Evolutionary conservation across 2,888 invertebrate genomes (phyloP), one percentile per base, ranked within the genome.

Genomic region (Temnothorax rugatulus): DNA sequence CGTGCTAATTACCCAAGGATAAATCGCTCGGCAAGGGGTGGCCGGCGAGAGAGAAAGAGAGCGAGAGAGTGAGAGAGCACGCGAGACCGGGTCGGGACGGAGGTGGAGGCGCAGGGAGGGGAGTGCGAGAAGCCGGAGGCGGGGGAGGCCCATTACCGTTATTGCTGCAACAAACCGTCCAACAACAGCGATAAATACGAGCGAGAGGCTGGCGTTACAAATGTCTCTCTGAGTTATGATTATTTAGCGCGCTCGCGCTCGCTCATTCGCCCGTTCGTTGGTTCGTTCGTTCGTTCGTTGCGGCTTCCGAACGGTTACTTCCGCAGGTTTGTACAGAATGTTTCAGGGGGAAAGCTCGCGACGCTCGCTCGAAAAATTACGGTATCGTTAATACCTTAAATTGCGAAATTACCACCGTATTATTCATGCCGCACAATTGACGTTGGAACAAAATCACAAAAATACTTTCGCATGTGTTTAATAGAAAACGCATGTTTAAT

Each of bases 1-100:
- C 92, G 92, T 92, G 92, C 94, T 95, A 95, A 95, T 95, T 95
- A 95, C 93, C 93, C 93, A 92, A 93, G 94, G 94, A 95, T 95
- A 95, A 95, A 95, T 95, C 95, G 94, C 93, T 93, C 87, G 92
- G 92, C 90, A 89, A 88, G 90, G 90, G 91, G 91, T 88, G 88
- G 91, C 89, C 90, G 66, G 68, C 57, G 87, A 84, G 86, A n/a
- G n/a, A n/a, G n/a, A n/a, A n/a, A n/a, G n/a, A n/a, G n/a, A n/a
- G 84, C 76, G 73, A 74, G 83, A 21, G 59, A 73, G 84, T 54
- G 74, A 44, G 50, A 61, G 29, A 15, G 57, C 34, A 38, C 34
- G 69, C 38, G 75, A 64, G 82, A 84, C 83, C 71, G 54, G 84
- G 82, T 63, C 73, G 69, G 57, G 52, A 25, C 18, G 73, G 59